Evolutionary conservation across 2,797 vertebrate species (phyloP).

Genomic region (Poecile montanus): DNA sequence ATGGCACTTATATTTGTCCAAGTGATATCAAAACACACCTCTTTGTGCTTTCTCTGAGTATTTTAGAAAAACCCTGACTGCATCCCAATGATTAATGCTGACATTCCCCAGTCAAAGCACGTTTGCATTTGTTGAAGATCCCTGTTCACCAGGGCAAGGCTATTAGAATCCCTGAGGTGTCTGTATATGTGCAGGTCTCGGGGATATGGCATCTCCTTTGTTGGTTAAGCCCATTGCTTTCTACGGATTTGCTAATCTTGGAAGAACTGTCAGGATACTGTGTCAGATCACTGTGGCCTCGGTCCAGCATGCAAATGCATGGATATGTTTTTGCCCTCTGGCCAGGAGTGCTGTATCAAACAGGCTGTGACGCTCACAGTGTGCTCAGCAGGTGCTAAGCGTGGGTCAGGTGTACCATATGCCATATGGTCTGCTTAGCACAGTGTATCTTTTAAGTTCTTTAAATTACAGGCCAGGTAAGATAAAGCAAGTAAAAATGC

Average conservation of each 20-base stretch:
- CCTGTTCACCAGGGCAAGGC: not conserved
- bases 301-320: slow-evolving; percentile 69
- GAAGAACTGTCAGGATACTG: slow-evolving; percentile 50
- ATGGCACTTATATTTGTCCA: not conserved
- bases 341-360: slow-evolving; percentile 33
- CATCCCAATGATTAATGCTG: not conserved
- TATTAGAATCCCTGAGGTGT: not conserved
- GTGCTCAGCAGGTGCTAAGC: slow-evolving; percentile 85
- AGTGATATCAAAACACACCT: not conserved
- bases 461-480: slow-evolving; percentile 74
- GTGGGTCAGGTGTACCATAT: slow-evolving; percentile 79
- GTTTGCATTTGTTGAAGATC: not conserved
- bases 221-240: slow-evolving; percentile 42
- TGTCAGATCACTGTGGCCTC: slow-evolving; percentile 69
- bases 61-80: not conserved
- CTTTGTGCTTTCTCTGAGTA: not conserved
- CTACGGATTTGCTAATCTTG: slow-evolving; percentile 64
- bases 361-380: slow-evolving; percentile 11
- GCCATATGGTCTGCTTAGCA: slow-evolving; percentile 73
- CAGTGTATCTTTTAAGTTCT: slow-evolving; percentile 63
- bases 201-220: not conserved
- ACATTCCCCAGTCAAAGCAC: not conserved
- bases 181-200: not conserved
- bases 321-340: slow-evolving; percentile 64
- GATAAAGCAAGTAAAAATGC: slow-evolving; percentile 40